Conservation (phyloP, 2,797 vertebrate genomes). For the Bryconaethiops microstoma region DNA sequence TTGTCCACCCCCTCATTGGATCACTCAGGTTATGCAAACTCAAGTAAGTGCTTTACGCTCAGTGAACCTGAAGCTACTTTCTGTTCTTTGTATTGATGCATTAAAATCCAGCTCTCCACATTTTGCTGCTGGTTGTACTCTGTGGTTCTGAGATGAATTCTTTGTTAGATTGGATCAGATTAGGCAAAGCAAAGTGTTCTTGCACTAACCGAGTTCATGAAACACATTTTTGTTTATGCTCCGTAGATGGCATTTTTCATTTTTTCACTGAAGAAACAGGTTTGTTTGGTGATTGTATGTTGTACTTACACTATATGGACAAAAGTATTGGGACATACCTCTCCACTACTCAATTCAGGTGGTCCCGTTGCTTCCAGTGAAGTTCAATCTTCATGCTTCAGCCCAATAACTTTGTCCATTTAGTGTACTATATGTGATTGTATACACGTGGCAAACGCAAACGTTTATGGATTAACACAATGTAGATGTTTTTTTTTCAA, state of each 20-base stretch:
- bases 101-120: background rate
- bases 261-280: constrained; percentile 75
- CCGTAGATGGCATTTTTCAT: constrained; percentile 71
- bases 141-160: background rate
- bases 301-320: constrained; percentile 51
- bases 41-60: constrained; percentile 84
- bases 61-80: background rate
- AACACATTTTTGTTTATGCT: constrained; percentile 60
- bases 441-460: background rate
- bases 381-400: too few species aligned
- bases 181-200: background rate
- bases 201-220: constrained; percentile 30
- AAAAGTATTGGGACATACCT: too few species aligned
- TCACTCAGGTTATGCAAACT: constrained; percentile 81
- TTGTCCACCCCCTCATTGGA: constrained; percentile 58
- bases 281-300: constrained; percentile 67
- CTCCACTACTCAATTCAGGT: too few species aligned
- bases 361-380: too few species aligned
- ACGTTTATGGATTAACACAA: background rate
- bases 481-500: background rate
- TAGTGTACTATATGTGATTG: background rate
- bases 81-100: constrained; percentile 13
- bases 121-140: constrained; percentile 17
- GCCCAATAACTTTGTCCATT: too few species aligned
- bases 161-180: constrained; percentile 1